A percentile compares a stretch with the other conserved stretches of the same genome.
phyloP scores from a whole-genome alignment of 2,888 invertebrate genomes.

The Aspidiotus rigidus region DNA sequence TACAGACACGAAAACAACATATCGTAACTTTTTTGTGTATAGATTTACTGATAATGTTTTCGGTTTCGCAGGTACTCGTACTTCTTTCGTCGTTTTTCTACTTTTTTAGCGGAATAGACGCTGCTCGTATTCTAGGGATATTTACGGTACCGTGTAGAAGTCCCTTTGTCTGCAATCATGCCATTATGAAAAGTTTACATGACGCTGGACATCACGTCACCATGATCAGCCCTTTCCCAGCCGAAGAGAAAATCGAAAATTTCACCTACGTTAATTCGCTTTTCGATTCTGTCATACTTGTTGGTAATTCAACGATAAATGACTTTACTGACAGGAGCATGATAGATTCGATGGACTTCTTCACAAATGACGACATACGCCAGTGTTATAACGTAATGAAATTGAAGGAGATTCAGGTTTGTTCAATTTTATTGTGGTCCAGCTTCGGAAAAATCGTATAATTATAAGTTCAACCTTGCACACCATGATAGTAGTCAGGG shows the following conservation, averaged over 20 bases:
- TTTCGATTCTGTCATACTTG: too few relatives aligned
- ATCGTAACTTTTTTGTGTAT: too few relatives aligned
- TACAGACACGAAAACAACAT: too few relatives aligned
- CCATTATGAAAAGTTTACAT: background rate
- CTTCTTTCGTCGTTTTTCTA: too few relatives aligned
- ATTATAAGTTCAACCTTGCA: too few relatives aligned
- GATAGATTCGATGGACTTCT: too few relatives aligned
- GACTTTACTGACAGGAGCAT: too few relatives aligned
- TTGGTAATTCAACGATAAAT: too few relatives aligned
- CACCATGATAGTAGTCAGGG: too few relatives aligned
- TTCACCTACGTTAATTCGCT: background rate
- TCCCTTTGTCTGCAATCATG: background rate
- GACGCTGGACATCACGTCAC: conserved; percentile 1
- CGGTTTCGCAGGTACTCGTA: too few relatives aligned
- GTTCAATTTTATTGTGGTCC: background rate
- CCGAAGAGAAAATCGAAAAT: background rate
- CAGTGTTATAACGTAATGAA: background rate
- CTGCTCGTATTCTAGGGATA: background rate
- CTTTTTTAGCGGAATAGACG: background rate
- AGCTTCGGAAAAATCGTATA: too few relatives aligned
- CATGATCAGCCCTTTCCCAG: background rate
- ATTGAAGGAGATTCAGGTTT: background rate
- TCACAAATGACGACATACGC: background rate
- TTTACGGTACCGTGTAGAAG: background rate
- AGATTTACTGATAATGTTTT: too few relatives aligned